Percentiles rank a stretch among this genome's conserved stretches.
Conservation (phyloP, 2,113 vertebrate species). For the Glareola pratincola region DNA sequence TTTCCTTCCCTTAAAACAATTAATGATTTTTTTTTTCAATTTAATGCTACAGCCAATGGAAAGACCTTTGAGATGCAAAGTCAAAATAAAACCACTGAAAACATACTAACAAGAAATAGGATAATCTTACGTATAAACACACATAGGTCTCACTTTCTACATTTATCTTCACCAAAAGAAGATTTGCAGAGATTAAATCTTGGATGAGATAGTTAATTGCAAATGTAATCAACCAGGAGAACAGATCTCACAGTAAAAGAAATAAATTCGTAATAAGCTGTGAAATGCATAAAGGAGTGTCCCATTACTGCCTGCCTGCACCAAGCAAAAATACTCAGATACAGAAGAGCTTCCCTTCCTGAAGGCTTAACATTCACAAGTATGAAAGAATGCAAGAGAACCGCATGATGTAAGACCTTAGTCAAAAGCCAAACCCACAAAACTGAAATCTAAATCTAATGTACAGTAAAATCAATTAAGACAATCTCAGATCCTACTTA, state of each 20-base stretch:
- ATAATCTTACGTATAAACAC: background rate
- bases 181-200: background rate
- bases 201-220: background rate
- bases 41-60: background rate
- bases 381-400: conserved; percentile 3
- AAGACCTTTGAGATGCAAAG: background rate
- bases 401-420: background rate
- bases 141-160: background rate
- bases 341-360: background rate
- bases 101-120: background rate
- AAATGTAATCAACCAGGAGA: background rate
- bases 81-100: background rate
- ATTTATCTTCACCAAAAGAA: background rate
- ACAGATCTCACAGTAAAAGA: background rate
- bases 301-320: background rate
- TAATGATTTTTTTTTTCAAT: background rate
- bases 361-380: background rate
- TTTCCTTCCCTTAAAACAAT: background rate
- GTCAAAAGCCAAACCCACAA: conserved; percentile 33
- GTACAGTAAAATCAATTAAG: conserved; percentile 50
- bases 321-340: background rate
- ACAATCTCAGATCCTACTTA: background rate
- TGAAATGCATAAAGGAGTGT: background rate
- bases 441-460: conserved; percentile 13
- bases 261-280: background rate